Base-by-base conservation (phyloP, 2,113 vertebrate genomes). In the Motacilla tschutschensis region DNA sequence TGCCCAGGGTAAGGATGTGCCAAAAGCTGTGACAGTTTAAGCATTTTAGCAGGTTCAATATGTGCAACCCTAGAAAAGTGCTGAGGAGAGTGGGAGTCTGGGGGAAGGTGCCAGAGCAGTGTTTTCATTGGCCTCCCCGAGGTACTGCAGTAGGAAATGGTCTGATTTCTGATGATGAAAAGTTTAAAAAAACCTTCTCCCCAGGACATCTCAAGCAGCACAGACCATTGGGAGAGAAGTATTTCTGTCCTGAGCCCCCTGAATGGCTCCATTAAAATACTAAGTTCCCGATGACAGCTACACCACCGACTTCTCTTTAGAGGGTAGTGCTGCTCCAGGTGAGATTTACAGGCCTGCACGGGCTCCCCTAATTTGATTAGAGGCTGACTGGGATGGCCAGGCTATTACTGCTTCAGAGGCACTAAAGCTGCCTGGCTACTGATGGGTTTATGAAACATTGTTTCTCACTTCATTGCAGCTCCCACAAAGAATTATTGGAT, bases 371-470 rank as follows among this genome's bases (percentile, higher is more conserved):
- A 91, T 94, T 94, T 92, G 78, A 93, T 92, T 93, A 93, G 92
- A 57, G 53, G 53, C 82, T 83, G 92, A 40, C 79, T 78, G n/a
- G 54, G 88, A 79, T 83, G 84, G 87, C 87, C 83, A 90, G 46
- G 73, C 89, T 60, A 67, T 93, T 90, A 78, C 87, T 33, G 79
- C 82, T 87, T 82, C 72, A 50, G 43, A 74, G 79, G 84, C 79
- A 91, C 87, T 95, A 93, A 94, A 95, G 62, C 90, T 94, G 94
- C 90, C 92, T 67, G 69, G 33, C 48, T 60, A 78, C 89, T 93
- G 93, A 93, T 93, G 88, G 84, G 90, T 93, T 93, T 95, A 93
- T 95, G 94, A 93, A 95, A 94, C 92, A 90, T 93, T 91, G 92
- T 94, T 93, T 93, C 84, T 94, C 93, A 93, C 93, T 93, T 91